Evolutionary conservation across 2,113 vertebrate genomes (phyloP), one percentile per base, ranked within the genome.

Genomic region (Sceloporus tristichus): DNA sequence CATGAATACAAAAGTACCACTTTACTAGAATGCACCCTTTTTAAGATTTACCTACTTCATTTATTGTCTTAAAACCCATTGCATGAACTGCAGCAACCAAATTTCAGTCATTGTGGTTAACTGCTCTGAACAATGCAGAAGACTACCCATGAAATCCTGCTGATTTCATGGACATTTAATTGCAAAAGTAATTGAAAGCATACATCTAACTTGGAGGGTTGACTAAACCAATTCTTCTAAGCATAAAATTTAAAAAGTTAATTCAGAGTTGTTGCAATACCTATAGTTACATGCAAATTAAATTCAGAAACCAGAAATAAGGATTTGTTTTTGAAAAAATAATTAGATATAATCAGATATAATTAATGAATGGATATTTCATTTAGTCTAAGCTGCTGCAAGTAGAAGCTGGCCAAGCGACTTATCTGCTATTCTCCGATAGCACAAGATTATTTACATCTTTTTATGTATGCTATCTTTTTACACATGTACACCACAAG

Each of bases 101-200:
- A 91, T 75, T 73, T 90, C 81, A 83, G 70, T 16, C 84, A 84
- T 4, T 85, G 84, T 70, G 86, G 48, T 73, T 78, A 87, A 88
- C 34, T 80, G 7, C 2, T 85, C 34, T 79, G 48, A 90, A 70
- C 85, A 68, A 85, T 25, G 85, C 25, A 38, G 14, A 92, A 79
- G 42, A 93, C 76, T 21, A 87, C 53, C 48, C 70, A 38, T 88
- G 77, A 70, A 87, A n/a, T 90, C 76, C 84, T 92, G 56, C 85
- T 93, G 84, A 84, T 90, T 93, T 94, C 54, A 93, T 88, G 88
- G 94, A 95, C 92, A 40, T 91, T 87, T 93, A 93, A 95, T 80
- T 90, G 86, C 54, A 95, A 80, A 83, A 79, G 53, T 90, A 93
- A 94, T 92, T 94, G 88, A 88, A 91, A 77, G 85, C 70, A 62